Evolutionary conservation across 1,140 invertebrate species (phyloP), one percentile per base, ranked within the genome.

Genomic region (Papilio aristodemus): DNA sequence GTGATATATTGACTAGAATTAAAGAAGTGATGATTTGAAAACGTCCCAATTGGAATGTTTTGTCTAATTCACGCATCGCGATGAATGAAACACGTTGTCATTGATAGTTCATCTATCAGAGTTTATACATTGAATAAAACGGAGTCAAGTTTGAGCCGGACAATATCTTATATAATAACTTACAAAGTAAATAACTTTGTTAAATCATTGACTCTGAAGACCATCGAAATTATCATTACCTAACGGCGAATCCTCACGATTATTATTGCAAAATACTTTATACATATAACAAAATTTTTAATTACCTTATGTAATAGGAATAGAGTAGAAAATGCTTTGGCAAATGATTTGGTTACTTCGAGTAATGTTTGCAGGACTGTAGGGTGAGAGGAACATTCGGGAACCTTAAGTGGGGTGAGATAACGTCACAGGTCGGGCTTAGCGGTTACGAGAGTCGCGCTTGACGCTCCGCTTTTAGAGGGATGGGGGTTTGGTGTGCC

Each of bases 351-450:
- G 11, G 39, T 11, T 14, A 22, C 32, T 10, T 70, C 17, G 22
- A 14, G 37, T 41, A 38, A 43, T 19, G 54, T n/a, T 64, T 64
- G 39, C 37, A 5, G 37, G 67, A 59, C 59, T 71, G 22, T 58
- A 43, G 38, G 72, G 62, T 64, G 62, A 64, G 62, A 64, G n/a
- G 62, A 62, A 62, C 59, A 46, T 64, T 27, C 22, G 68, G 70
- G 58, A 58, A 71, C 72, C 76, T 79, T 76, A 79, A 78, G 72
- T 75, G 72, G 70, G 71, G 70, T 60, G 72, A 69, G 86, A 87
- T 87, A 87, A 87, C 83, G 85, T 88, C 79, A 86, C 85, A 87
- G 85, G 80, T 83, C 74, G 71, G 69, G 83, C 84, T 84, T 86
- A 87, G 86, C 83, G 86, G 86, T 86, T 84, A 85, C 84, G 74